A percentile compares a stretch with the other conserved stretches of the same genome.
These are phyloP conservation scores for Catharus minimus DNA, from an alignment of 2,113 vertebrate genomes.

Conservation along the genomic window DNA sequence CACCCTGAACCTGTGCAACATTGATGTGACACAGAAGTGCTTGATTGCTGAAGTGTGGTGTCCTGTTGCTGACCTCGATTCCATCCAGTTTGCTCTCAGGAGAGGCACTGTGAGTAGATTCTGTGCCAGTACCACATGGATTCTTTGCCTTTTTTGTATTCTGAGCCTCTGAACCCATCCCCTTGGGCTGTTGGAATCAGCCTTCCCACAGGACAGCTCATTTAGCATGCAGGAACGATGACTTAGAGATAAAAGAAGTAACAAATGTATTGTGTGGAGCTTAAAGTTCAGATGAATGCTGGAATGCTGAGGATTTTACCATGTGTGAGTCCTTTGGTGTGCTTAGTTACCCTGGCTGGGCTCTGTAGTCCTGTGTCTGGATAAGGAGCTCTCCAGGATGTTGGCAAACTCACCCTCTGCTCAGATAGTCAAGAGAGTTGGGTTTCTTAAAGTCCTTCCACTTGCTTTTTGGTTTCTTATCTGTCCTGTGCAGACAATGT, in stretches of 20 bases:
- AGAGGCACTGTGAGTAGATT: slow-evolving; percentile 89
- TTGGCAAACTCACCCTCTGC: neutral
- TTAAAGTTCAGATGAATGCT: neutral
- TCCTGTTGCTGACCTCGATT: slow-evolving; percentile 93
- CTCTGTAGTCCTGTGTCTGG: neutral
- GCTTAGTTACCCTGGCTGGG: neutral
- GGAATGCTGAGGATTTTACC: neutral
- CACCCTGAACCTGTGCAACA: slow-evolving; percentile 97
- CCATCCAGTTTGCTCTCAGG: slow-evolving; percentile 97
- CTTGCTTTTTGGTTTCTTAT: neutral
- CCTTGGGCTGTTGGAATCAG: neutral
- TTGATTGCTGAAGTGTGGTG: slow-evolving; percentile 98
- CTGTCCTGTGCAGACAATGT: neutral
- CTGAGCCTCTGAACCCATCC: neutral
- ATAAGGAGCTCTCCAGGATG: neutral
- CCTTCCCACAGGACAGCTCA: neutral
- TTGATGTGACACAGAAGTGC: slow-evolving; percentile 98
- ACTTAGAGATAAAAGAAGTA: neutral
- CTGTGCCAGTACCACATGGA: neutral
- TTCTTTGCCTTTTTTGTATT: neutral
- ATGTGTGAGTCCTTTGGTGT: no score
- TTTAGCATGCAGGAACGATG: neutral
- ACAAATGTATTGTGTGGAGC: fast-evolving
- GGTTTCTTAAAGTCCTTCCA: neutral
- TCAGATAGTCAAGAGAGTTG: neutral